Evolutionary conservation across 2,888 invertebrate species (phyloP).

Genomic region (Holacanthella duospinosa): DNA sequence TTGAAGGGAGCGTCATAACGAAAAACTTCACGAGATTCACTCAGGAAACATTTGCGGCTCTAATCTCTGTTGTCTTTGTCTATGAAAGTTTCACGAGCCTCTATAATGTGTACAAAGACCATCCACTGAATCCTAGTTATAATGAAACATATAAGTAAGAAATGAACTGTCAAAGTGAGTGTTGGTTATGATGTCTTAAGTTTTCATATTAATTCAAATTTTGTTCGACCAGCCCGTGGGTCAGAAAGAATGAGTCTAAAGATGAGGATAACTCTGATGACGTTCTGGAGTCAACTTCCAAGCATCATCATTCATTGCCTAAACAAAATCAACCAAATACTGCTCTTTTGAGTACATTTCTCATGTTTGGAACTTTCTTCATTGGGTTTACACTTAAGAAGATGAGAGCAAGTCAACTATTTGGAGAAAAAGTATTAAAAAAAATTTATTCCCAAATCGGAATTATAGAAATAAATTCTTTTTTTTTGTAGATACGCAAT

Average conservation of each 20-base stretch:
- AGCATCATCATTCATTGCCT: too few relatives aligned
- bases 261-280: background rate
- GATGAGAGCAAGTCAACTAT: conserved; percentile 86
- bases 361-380: conserved; percentile 81
- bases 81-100: conserved; percentile 77
- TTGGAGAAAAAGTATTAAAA: conserved; percentile 85
- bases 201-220: too few relatives aligned
- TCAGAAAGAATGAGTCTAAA: background rate
- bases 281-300: background rate
- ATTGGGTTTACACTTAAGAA: conserved; percentile 83
- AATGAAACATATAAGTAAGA: conserved; percentile 1
- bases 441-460: too few relatives aligned
- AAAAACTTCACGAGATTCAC: conserved; percentile 84
- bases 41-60: conserved; percentile 90
- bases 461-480: background rate
- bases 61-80: conserved; percentile 91
- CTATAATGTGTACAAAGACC: conserved; percentile 46
- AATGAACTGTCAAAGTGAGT: background rate
- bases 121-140: conserved; percentile 4
- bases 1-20: conserved; percentile 86
- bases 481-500: conserved; percentile 54
- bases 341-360: conserved; percentile 79
- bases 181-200: too few relatives aligned
- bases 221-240: background rate
- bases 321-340: background rate